A percentile compares a stretch with the other conserved stretches of the same genome.
These are phyloP conservation scores for Drosophila neocordata DNA, from an alignment of 1,140 invertebrate species.

Conservation along the genomic window DNA sequence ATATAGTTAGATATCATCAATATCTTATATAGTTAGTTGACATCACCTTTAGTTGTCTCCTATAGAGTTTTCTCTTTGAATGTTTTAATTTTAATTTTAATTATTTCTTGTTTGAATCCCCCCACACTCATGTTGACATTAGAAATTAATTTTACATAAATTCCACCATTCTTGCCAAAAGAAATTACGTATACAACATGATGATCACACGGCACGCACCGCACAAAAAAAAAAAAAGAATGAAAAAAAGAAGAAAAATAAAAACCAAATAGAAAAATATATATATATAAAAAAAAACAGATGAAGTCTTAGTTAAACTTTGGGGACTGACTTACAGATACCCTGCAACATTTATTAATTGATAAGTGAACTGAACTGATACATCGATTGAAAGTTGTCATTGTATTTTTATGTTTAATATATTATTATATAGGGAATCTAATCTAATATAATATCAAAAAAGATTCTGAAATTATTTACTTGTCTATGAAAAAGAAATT, in stretches of 20 bases:
- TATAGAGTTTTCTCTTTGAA: neutral
- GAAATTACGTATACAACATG: slow-evolving; percentile 29
- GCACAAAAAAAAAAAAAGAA: slow-evolving; percentile 31
- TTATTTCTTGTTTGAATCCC: neutral
- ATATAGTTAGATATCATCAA: too few species aligned
- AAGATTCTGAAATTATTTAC: too few species aligned
- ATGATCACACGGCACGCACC: slow-evolving; percentile 47
- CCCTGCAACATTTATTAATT: neutral
- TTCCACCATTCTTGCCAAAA: slow-evolving; percentile 33
- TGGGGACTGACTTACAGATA: neutral
- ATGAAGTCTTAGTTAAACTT: neutral
- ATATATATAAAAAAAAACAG: neutral
- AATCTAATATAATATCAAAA: too few species aligned
- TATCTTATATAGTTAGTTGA: slow-evolving; percentile 3
- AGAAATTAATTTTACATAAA: slow-evolving; percentile 59
- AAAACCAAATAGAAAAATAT: too few species aligned
- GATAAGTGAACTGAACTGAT: too few species aligned
- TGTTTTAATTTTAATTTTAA: slow-evolving; percentile 19
- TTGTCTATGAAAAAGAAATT: too few species aligned
- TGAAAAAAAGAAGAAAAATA: neutral
- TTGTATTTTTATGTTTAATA: too few species aligned
- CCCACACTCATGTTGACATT: slow-evolving; percentile 14
- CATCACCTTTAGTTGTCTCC: neutral
- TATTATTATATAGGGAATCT: too few species aligned
- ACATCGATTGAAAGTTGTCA: too few species aligned